Conservation (phyloP, 2,888 invertebrate species). For the Cylindroiulus punctatus region DNA sequence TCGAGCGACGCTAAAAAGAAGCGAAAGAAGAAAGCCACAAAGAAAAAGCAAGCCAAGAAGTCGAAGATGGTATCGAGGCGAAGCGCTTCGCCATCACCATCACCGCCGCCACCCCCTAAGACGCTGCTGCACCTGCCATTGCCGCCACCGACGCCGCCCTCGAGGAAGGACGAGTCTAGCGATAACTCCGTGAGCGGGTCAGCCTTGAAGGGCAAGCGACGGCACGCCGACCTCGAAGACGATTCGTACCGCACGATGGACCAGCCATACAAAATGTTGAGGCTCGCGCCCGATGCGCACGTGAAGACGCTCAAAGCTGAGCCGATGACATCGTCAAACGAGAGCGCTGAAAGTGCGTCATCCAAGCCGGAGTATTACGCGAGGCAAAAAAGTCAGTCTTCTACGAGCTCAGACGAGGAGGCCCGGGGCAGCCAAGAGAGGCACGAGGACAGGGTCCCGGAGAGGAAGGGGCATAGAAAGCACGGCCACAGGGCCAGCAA, state of each 20-base stretch:
- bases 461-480: background rate
- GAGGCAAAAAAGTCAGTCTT: background rate
- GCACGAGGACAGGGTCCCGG: background rate
- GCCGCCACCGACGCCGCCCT: constrained; percentile 43
- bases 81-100: constrained; percentile 37
- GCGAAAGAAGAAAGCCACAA: constrained; percentile 18
- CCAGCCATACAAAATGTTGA: background rate
- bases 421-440: background rate
- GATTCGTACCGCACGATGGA: background rate
- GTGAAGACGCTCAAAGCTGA: background rate
- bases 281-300: background rate
- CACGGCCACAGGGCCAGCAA: constrained; percentile 7
- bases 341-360: background rate
- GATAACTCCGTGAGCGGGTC: background rate
- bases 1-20: constrained; percentile 29
- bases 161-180: background rate
- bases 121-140: constrained; percentile 11
- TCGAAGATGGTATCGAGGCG: background rate
- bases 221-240: background rate
- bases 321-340: background rate
- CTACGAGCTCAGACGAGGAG: constrained; percentile 32
- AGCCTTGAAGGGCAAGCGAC: background rate
- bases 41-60: constrained; percentile 49
- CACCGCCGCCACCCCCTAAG: constrained; percentile 44
- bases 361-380: background rate